These are phyloP conservation scores for Parnassius mnemosyne DNA, from an alignment of 2,888 invertebrate genomes.

Conservation along the genomic window DNA sequence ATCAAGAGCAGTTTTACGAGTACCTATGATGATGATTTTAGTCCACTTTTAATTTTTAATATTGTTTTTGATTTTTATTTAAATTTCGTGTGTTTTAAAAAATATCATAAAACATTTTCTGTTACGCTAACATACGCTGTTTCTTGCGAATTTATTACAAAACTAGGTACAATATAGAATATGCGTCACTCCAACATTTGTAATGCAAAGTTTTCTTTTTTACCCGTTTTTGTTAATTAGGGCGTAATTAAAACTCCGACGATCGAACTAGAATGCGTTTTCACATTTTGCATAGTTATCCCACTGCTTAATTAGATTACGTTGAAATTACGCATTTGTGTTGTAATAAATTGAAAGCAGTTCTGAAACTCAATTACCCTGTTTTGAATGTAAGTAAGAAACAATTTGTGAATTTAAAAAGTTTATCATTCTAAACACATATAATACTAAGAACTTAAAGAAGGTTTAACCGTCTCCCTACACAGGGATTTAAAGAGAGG, in stretches of 20 bases:
- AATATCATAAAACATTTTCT: no score
- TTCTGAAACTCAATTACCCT: slow-evolving; percentile 5
- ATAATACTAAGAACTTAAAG: not conserved
- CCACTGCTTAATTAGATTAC: slow-evolving; percentile 13
- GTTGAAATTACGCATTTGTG: slow-evolving; percentile 12
- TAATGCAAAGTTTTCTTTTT: slow-evolving; percentile 1
- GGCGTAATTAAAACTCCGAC: slow-evolving; percentile 21
- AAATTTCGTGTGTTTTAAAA: no score
- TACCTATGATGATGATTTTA: no score
- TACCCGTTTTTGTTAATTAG: slow-evolving; percentile 11
- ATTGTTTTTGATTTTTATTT: no score
- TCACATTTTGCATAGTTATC: slow-evolving; percentile 23
- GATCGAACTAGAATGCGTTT: slow-evolving; percentile 17
- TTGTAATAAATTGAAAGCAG: slow-evolving; percentile 13
- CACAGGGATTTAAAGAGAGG: not conserved
- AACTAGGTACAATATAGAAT: no score
- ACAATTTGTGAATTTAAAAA: not conserved
- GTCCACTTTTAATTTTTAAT: no score
- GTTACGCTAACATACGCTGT: no score
- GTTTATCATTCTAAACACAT: not conserved
- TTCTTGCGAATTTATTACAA: no score
- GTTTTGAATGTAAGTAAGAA: not conserved
- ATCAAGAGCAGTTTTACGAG: no score
- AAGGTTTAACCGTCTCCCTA: not conserved
- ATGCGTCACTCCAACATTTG: not conserved